phyloP scores from a whole-genome alignment of 2,113 vertebrate species.

The Hypomesus transpacificus region DNA sequence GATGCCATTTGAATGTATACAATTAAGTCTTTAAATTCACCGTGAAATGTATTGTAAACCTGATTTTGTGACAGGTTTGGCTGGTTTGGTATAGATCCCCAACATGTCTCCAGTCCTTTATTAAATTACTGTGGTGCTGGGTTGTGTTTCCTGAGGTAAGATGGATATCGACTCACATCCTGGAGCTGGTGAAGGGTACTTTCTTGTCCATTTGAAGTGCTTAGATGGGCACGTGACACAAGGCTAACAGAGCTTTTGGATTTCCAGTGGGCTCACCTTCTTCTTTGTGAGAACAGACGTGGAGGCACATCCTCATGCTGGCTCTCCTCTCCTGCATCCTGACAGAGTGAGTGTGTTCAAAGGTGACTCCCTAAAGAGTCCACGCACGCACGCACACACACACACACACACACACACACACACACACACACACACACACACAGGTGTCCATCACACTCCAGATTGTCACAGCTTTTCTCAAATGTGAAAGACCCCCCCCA shows the following conservation, averaged over 20 bases:
- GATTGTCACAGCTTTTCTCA: too few species aligned
- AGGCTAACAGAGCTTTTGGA: slow-evolving; percentile 35
- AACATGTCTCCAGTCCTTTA: slow-evolving; percentile 77
- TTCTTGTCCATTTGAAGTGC: neutral
- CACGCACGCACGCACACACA: too few species aligned
- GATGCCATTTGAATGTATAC: neutral
- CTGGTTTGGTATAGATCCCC: slow-evolving; percentile 83
- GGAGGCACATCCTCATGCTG: slow-evolving; percentile 38
- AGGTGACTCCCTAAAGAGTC: too few species aligned
- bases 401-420: too few species aligned
- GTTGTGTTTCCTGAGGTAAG: slow-evolving; percentile 83
- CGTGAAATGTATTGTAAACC: neutral
- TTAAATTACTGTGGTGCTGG: slow-evolving; percentile 85
- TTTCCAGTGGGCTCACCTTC: slow-evolving; percentile 83
- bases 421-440: too few species aligned
- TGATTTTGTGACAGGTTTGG: slow-evolving; percentile 75
- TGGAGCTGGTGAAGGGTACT: too few species aligned
- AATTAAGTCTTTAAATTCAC: neutral
- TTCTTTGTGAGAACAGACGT: slow-evolving; percentile 86
- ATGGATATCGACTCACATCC: neutral
- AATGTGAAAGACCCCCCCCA: too few species aligned
- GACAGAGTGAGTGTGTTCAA: too few species aligned
- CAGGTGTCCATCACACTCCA: too few species aligned
- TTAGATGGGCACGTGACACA: neutral
- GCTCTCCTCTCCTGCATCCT: too few species aligned